Conservation (phyloP, 2,888 invertebrate species). For the Caradrina clavipalpis region DNA sequence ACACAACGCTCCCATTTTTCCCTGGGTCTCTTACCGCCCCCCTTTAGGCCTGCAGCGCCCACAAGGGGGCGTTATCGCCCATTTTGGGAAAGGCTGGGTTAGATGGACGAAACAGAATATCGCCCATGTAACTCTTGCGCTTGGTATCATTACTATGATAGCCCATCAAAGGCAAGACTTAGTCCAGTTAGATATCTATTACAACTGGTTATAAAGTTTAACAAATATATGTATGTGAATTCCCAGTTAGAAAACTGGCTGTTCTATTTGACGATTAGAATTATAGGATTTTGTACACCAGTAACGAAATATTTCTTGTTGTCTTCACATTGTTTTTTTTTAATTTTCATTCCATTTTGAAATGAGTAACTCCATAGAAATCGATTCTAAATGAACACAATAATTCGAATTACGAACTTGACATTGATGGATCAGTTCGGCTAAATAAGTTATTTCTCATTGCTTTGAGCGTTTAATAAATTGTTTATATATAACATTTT, state of each 20-base stretch:
- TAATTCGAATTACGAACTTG: constrained; percentile 37
- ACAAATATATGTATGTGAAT: neutral
- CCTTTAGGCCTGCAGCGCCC: too few species aligned
- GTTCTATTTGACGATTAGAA: neutral
- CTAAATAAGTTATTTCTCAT: constrained; percentile 18
- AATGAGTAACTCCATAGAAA: constrained; percentile 27
- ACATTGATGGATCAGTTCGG: constrained; percentile 51
- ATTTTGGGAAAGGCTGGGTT: too few species aligned
- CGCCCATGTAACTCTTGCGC: neutral
- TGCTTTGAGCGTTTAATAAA: constrained; percentile 4
- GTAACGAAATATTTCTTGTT: constrained; percentile 1
- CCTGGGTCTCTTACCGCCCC: too few species aligned
- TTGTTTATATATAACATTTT: neutral
- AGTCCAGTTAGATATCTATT: neutral
- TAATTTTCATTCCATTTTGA: neutral
- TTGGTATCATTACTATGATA: neutral
- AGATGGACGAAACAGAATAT: neutral
- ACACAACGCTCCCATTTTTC: too few species aligned
- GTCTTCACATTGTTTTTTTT: neutral
- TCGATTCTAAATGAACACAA: constrained; percentile 45
- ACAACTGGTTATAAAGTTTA: neutral
- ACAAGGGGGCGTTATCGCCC: too few species aligned
- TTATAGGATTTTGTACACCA: neutral
- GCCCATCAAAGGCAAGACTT: neutral
- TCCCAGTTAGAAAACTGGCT: neutral